Conservation (phyloP, 2,797 vertebrate species). For the Decapterus maruadsi region DNA sequence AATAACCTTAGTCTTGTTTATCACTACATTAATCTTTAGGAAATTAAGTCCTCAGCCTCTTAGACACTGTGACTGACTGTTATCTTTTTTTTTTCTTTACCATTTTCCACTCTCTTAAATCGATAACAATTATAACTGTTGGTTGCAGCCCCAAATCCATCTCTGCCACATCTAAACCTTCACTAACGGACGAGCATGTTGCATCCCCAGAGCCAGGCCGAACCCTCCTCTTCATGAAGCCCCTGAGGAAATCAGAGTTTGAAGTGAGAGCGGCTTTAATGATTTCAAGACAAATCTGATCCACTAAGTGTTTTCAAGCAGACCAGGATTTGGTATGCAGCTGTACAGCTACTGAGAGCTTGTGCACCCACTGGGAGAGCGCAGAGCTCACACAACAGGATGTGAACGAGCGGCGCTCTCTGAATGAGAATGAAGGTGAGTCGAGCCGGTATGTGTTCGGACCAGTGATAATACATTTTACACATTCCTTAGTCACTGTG, state of each 20-base stretch:
- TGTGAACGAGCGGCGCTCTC: conserved; percentile 18
- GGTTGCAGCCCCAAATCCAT: not conserved
- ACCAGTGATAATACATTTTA: conserved; percentile 4
- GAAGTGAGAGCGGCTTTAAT: conserved; percentile 26
- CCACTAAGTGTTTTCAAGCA: conserved; percentile 33
- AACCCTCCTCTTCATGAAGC: not conserved
- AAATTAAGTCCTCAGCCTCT: not conserved
- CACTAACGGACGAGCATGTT: not conserved
- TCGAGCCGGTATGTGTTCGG: conserved; percentile 5
- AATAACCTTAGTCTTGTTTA: not conserved
- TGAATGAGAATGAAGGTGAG: conserved; percentile 22
- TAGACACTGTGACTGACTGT: no score
- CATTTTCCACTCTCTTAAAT: not conserved
- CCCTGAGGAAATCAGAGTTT: conserved; percentile 26
- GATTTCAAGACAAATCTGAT: conserved; percentile 26
- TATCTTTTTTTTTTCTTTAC: not conserved
- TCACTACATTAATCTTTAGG: no score
- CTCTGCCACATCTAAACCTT: not conserved
- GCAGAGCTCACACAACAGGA: conserved; percentile 10
- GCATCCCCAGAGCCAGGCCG: not conserved
- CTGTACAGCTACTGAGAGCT: conserved; percentile 2
- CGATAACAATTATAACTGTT: not conserved
- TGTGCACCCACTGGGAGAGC: not conserved
- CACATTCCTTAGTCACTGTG: not conserved
- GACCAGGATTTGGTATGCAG: not conserved